Evolutionary conservation across 2,113 vertebrate species (phyloP), one percentile per base, ranked within the genome.

Genomic region (Carassius gibelio): DNA sequence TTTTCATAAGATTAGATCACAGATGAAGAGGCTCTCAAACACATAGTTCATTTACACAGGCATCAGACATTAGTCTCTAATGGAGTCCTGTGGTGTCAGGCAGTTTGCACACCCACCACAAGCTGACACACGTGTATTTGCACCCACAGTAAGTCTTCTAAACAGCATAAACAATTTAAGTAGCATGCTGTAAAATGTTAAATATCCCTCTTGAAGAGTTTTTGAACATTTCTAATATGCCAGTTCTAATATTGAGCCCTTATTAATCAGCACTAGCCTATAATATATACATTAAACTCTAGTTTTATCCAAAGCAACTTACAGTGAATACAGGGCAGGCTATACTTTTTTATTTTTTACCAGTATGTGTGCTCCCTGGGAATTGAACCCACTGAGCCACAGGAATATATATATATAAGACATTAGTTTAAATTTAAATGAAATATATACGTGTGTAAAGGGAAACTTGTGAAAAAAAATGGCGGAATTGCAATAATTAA

Each of bases 1-100:
- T 38, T 71, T 83, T 83, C 50, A 72, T 83, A 59, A 72, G 68
- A 72, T 52, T 50, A 59, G 68, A 59, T 83, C 50, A 72, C 48
- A 57, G 50, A 57, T 83, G 81, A 82, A 82, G 52, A 82, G 50
- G 30, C 64, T 82, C 52, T 59, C 26, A 36, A 71, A 83, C 0
- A 2, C 52, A 83, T 74, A 59, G 81, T 55, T 83, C 13, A 83
- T 83, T 72, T 74, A 38, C 68, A 83, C 48, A 42, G 68, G 50
- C 68, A 72, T 38, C 66, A 72, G 50, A 38, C 26, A 57, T 82
- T 72, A 57, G 34, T 57, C 81, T 72, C 48, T 72, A 72, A 83
- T 74, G 81, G 19, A 83, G 45, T 82, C 81, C 45, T 82, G 64
- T 4, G 7, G 30, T 72, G 48, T 38, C 48, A 57, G 23, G 48